Base-by-base conservation (phyloP, 2,888 invertebrate genomes). In the Nudaria mundana region DNA sequence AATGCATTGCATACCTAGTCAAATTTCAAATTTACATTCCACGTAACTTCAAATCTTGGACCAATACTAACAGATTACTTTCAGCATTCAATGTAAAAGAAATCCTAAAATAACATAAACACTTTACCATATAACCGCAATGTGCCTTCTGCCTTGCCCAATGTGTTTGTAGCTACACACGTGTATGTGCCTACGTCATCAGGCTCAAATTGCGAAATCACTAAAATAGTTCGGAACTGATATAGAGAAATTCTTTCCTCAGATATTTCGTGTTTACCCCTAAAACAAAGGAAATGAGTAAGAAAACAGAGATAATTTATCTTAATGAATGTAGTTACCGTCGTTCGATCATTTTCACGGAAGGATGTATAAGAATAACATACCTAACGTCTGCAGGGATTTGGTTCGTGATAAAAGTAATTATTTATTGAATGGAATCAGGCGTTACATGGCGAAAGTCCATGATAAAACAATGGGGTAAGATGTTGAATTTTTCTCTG, bases 141-240 rank as follows among this genome's bases (percentile, higher is more conserved):
- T 12, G 91, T 92, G 18, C 92, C 93, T 59, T 94, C 92, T 1
- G 93, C 91, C 64, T 91, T 92, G 3, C 94, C 94, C 74, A 94
- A 87, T 6, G 92, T 91, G 60, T 94, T 94, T 5, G 92, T 91
- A 1, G 93, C 92, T 1, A 93, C 90, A 66, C 94, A 94, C 31
- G 91, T 92, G 71, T 94, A 94, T 2, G 91, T 91, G 3, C 93
- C 93, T 26, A 91, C 81, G 70, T 94, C 94, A 45, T 87, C 80
- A 34, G 77, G 76, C 36, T 82, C 86, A 57, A 94, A 91, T 56
- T 91, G 90, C 23, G 88, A 86, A 57, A 94, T 91, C 37, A 90
- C 91, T 42, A 94, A 81, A 37, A 90, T 86, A 68, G 93, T 91
- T 40, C 91, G 87, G 31, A 91, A 85, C 71, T 93, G 92, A 76